Percentiles rank a stretch among this genome's conserved stretches.
Evolutionary conservation across 2,797 vertebrate species (phyloP).

Genomic region (Sternarchorhynchus goeldii): DNA sequence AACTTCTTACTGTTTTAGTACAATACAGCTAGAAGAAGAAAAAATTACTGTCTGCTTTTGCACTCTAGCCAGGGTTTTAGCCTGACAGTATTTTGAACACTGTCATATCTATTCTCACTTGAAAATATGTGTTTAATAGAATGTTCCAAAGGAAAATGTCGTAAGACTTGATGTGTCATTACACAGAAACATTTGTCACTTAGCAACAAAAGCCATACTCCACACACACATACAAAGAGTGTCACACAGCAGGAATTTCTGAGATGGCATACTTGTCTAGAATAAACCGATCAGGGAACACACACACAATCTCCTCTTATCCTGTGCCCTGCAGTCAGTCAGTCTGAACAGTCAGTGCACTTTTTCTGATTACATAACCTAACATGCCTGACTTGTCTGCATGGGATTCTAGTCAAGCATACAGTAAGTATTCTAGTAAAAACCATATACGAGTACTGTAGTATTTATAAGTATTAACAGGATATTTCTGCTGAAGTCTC

Average conservation of each 20-base stretch:
- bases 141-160: neutral
- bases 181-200: conserved; percentile 21
- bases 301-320: conserved; percentile 14
- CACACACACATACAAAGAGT: conserved; percentile 12
- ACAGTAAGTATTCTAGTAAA: no score
- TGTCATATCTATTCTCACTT: no score
- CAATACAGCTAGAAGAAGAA: no score
- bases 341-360: neutral
- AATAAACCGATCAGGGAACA: neutral
- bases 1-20: no score
- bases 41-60: no score
- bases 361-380: neutral
- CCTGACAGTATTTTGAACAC: no score
- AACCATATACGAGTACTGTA: no score
- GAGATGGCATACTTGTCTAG: conserved; percentile 12
- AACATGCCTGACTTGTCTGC: neutral
- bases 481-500: no score
- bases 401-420: neutral
- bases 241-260: conserved; percentile 20
- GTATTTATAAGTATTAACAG: no score
- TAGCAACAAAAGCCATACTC: conserved; percentile 56
- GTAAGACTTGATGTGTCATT: neutral
- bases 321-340: neutral
- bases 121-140: no score
- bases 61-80: no score